Evolutionary conservation across 2,888 invertebrate species (phyloP).

Genomic region (Neuroscelio doddi): DNA sequence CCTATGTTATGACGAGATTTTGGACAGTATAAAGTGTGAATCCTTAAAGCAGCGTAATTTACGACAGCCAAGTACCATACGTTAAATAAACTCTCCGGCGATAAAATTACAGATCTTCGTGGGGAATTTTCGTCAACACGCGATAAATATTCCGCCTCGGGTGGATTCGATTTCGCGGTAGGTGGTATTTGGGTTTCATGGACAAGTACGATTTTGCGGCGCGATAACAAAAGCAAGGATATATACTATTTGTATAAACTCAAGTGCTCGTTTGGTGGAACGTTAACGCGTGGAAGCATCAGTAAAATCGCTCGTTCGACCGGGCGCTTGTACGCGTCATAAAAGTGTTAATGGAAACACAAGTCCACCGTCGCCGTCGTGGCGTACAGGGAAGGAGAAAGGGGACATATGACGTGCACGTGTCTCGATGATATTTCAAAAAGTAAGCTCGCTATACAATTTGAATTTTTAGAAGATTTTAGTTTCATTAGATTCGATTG

Average conservation of each 20-base stretch:
- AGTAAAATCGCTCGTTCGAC: slow-evolving; percentile 61
- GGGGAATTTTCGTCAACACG: slow-evolving; percentile 33
- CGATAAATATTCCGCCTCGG: slow-evolving; percentile 36
- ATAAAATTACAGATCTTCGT: slow-evolving; percentile 33
- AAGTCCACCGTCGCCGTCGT: slow-evolving; percentile 46
- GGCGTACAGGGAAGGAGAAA: slow-evolving; percentile 7
- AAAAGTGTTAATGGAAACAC: slow-evolving; percentile 64
- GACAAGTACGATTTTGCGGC: slow-evolving; percentile 38
- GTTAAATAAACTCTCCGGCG: slow-evolving; percentile 27
- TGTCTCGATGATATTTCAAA: slow-evolving; percentile 58
- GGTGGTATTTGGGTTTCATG: slow-evolving; percentile 30
- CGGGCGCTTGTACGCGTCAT: slow-evolving; percentile 55
- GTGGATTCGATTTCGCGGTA: slow-evolving; percentile 35
- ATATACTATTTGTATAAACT: slow-evolving; percentile 50
- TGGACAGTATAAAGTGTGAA: too few species aligned
- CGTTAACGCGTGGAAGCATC: slow-evolving; percentile 56
- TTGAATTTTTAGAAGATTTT: too few species aligned
- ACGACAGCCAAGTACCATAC: slow-evolving; percentile 31
- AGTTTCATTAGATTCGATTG: too few species aligned
- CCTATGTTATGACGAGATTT: too few species aligned
- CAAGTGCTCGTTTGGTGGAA: slow-evolving; percentile 49
- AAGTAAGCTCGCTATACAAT: too few species aligned
- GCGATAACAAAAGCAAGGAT: slow-evolving; percentile 38
- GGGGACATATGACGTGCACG: slow-evolving; percentile 67
- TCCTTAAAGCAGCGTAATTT: too few species aligned